phyloP scores from a whole-genome alignment of 2,888 invertebrate species.

The Nymphalis c-album region DNA sequence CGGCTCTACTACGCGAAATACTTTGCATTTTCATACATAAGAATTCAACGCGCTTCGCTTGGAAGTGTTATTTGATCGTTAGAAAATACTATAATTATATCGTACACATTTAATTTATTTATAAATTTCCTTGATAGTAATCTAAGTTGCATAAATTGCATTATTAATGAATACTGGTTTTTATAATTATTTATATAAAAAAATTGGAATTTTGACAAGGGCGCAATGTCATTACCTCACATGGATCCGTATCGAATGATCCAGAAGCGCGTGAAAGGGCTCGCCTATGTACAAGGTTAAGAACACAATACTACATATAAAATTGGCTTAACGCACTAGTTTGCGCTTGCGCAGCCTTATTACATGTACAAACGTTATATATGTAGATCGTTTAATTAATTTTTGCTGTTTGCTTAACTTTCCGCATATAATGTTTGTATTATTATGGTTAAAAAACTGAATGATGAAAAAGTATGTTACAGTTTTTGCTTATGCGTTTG shows the following conservation, averaged over 20 bases:
- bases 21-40: not conserved
- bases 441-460: conserved; percentile 15
- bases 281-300: conserved; percentile 42
- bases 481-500: not conserved
- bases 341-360: conserved; percentile 25
- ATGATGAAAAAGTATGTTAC: conserved; percentile 9
- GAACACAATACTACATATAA: conserved; percentile 31
- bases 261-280: conserved; percentile 46
- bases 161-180: not conserved
- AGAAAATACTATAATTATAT: not conserved
- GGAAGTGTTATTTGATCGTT: not conserved
- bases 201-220: not conserved
- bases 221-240: conserved; percentile 8
- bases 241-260: conserved; percentile 36
- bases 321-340: conserved; percentile 33
- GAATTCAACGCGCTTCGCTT: conserved; percentile 15
- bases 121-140: not conserved
- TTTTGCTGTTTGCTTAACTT: conserved; percentile 18
- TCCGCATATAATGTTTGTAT: conserved; percentile 16
- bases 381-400: conserved; percentile 21
- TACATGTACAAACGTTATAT: conserved; percentile 19
- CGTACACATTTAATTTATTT: not conserved
- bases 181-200: not conserved
- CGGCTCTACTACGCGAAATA: too few relatives aligned
- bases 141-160: too few relatives aligned